These are phyloP conservation scores for Scylla paramamosain DNA, from an alignment of 1,140 invertebrate genomes.

Conservation along the genomic window DNA sequence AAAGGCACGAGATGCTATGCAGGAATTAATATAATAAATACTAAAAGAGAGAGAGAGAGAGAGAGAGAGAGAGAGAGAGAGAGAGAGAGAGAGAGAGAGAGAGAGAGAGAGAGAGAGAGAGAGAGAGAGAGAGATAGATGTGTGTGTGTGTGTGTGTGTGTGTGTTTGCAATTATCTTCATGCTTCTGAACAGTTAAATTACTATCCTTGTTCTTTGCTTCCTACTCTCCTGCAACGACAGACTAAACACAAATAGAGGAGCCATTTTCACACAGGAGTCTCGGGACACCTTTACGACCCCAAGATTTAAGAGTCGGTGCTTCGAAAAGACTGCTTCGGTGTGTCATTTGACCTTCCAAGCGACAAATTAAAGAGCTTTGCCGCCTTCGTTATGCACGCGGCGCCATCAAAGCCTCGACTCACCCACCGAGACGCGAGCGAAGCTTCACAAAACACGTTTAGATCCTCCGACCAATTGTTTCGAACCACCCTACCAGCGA, in stretches of 20 bases:
- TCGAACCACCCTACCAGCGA: background rate
- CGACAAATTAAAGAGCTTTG: background rate
- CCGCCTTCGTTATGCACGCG: background rate
- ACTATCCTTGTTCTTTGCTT: background rate
- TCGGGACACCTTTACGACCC: background rate
- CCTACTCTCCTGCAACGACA: background rate
- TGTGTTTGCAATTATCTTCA: background rate
- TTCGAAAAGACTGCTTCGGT: background rate
- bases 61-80: no score
- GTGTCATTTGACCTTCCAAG: conserved; percentile 3
- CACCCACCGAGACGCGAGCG: background rate
- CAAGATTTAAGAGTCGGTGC: background rate
- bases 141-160: no score
- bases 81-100: no score
- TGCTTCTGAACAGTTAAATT: background rate
- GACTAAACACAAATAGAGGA: background rate
- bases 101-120: no score
- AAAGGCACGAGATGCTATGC: background rate
- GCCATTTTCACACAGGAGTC: background rate
- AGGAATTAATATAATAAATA: background rate
- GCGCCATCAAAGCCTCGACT: background rate
- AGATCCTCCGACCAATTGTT: background rate
- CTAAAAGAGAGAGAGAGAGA: background rate
- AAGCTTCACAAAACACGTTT: background rate
- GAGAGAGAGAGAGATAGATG: no score